Base-by-base conservation (phyloP, 2,113 vertebrate species). In the Uria aalge region DNA sequence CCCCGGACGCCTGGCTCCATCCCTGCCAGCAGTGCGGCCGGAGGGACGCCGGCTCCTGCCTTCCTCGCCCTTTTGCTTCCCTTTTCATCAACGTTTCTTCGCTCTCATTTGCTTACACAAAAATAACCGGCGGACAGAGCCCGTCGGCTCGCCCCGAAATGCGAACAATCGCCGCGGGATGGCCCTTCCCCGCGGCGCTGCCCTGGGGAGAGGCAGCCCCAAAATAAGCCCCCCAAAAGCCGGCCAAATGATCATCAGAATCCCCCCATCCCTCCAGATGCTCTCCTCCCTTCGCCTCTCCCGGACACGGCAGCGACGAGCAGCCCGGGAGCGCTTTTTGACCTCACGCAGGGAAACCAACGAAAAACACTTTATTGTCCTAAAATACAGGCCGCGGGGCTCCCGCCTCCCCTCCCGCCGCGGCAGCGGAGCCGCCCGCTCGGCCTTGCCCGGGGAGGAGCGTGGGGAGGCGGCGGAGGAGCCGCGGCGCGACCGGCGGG, bases 71-170 rank as follows among this genome's bases (percentile, higher is more conserved):
- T 43, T 32, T 50, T 62, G 78, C 85, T 79, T 92, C 85, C 71
- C 45, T 69, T 77, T 91, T 94, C 64, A 68, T 34, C 92, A 79
- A 52, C 53, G 90, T 66, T 55, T 87, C 60, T 45, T 11, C 21
- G 30, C 12, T 66, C 81, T 85, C 55, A 63, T 95, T 95, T 93
- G 81, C 53, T 76, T 85, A 82, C 27, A 87, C n/a, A 85, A 62
- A 91, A 88, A 82, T 59, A 87, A 32, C 45, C 14, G 24, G 19
- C 24, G 15, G 32, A 40, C 41, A 16, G 47, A 50, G 34, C 30
- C 34, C 36, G 12, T 78, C 32, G 19, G 7, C 30, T 78, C 17
- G 13, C 68, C 19, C 41, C 24, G 41, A 57, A 50, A 9, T 2
- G 56, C n/a, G 27, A 40, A 8, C 43, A 17, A 5, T 12, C 7